Percentiles rank a stretch among this genome's conserved stretches.
These are phyloP conservation scores for Heliocidaris tuberculata DNA, from an alignment of 35 echinoderm and acorn worm genomes.

Conservation along the genomic window DNA sequence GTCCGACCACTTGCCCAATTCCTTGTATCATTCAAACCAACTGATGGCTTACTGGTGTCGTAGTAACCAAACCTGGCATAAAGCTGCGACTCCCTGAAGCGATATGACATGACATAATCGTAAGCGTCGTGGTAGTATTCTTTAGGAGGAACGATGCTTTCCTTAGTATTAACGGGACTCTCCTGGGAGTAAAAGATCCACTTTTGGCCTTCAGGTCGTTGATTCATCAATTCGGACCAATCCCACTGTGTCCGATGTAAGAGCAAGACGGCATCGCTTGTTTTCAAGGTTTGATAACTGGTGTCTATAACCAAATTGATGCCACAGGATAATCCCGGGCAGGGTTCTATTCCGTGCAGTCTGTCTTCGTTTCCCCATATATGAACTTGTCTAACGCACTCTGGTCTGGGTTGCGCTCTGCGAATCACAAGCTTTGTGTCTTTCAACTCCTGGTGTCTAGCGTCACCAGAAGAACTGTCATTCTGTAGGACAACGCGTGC, in stretches of 20 bases:
- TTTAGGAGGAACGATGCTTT: neutral
- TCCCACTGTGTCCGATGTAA: neutral
- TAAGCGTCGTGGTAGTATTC: neutral
- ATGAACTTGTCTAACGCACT: slow-evolving; percentile 15
- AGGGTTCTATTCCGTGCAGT: neutral
- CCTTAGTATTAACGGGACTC: neutral
- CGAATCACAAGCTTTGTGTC: neutral
- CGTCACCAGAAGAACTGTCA: neutral
- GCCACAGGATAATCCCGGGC: neutral
- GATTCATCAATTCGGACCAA: neutral
- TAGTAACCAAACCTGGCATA: neutral
- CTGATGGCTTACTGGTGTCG: neutral
- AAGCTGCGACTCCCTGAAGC: neutral
- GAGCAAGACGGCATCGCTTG: neutral
- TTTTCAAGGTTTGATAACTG: neutral
- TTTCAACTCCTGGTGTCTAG: neutral
- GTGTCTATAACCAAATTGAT: neutral
- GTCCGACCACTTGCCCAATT: slow-evolving; percentile 52
- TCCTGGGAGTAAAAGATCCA: slow-evolving; percentile 25
- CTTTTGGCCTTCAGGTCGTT: neutral
- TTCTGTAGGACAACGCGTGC: neutral
- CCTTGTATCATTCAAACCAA: neutral
- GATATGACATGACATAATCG: slow-evolving; percentile 4
- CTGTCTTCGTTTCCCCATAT: neutral
- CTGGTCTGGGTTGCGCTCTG: neutral